Conservation (phyloP, 2,888 invertebrate genomes). For the Bursaphelenchus okinawaensis region DNA sequence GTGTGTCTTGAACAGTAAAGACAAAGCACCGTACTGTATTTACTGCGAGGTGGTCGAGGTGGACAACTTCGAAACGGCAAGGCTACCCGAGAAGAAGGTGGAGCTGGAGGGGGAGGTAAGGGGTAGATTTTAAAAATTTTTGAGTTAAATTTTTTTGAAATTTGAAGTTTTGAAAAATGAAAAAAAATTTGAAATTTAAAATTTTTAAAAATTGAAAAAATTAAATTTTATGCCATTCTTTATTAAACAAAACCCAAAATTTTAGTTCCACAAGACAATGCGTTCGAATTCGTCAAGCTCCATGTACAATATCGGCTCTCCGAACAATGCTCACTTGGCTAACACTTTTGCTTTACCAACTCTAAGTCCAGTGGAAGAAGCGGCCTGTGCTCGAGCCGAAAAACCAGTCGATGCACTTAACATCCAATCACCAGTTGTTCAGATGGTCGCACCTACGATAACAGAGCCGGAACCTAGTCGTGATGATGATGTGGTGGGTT, state of each 20-base stretch:
- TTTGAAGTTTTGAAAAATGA: too few relatives aligned
- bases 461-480: not conserved
- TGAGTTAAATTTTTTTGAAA: not conserved
- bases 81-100: conserved; percentile 76
- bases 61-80: conserved; percentile 74
- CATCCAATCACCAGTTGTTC: not conserved
- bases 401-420: not conserved
- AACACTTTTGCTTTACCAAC: not conserved
- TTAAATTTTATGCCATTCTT: too few relatives aligned
- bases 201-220: too few relatives aligned
- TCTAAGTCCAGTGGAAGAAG: conserved; percentile 6
- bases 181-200: too few relatives aligned
- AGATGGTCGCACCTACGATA: not conserved
- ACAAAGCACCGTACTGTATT: conserved; percentile 95
- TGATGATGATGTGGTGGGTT: not conserved
- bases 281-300: conserved; percentile 73
- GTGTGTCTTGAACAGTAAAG: conserved; percentile 96
- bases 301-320: not conserved
- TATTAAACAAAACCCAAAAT: too few relatives aligned
- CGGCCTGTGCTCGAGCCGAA: not conserved
- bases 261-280: conserved; percentile 70
- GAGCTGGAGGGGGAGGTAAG: conserved; percentile 60
- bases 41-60: conserved; percentile 89
- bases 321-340: not conserved
- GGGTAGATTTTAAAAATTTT: not conserved